phyloP scores from a whole-genome alignment of 2,797 vertebrate species.

The Sebastes taczanowskii region DNA sequence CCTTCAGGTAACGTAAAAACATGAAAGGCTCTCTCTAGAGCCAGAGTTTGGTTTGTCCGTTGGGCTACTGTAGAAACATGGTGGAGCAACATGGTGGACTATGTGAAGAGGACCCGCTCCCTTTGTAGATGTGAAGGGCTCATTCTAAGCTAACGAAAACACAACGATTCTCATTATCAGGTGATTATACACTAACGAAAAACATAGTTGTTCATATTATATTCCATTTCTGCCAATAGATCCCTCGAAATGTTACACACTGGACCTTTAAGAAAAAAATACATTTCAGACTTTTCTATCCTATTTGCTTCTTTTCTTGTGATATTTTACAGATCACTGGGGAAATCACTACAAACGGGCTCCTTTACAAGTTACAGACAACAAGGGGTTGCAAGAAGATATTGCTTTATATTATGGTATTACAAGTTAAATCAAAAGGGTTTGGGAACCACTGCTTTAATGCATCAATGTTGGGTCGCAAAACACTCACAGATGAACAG shows the following conservation, averaged over 20 bases:
- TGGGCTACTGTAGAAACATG: too few relatives aligned
- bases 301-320: not conserved
- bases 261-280: not conserved
- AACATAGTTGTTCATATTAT: too few relatives aligned
- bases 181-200: too few relatives aligned
- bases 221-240: not conserved
- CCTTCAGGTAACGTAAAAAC: too few relatives aligned
- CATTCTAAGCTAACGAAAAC: too few relatives aligned
- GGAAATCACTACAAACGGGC: not conserved
- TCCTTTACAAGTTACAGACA: not conserved
- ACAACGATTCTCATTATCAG: too few relatives aligned
- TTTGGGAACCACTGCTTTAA: not conserved
- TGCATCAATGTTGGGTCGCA: not conserved
- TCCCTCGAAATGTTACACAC: not conserved
- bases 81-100: too few relatives aligned
- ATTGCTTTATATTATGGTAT: not conserved
- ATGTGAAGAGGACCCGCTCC: accelerated
- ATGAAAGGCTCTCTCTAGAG: too few relatives aligned
- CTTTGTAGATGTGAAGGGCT: too few relatives aligned
- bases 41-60: too few relatives aligned
- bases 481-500: not conserved
- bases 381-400: not conserved
- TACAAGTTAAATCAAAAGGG: not conserved
- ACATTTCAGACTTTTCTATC: not conserved
- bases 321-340: not conserved